Percentiles rank a stretch among this genome's conserved stretches.
These are phyloP conservation scores for Coremacera marginata DNA, from an alignment of 2,888 invertebrate species.

Conservation along the genomic window DNA sequence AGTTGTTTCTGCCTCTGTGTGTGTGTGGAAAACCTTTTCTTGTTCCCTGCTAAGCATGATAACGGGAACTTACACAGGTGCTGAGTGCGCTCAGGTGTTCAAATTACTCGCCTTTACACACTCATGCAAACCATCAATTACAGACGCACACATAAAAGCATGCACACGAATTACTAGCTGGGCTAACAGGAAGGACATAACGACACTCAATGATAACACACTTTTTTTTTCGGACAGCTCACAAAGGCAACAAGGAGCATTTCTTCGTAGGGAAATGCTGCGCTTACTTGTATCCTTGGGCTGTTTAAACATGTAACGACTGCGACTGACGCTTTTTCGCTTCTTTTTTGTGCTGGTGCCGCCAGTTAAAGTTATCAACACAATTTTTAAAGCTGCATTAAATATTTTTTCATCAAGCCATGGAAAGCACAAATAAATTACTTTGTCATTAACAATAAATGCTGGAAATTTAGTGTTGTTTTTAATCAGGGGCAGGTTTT, in stretches of 20 bases:
- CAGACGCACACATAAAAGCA: slow-evolving; percentile 40
- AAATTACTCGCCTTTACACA: slow-evolving; percentile 30
- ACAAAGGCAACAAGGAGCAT: not conserved
- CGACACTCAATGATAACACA: slow-evolving; percentile 46
- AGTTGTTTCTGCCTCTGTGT: not conserved
- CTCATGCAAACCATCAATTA: slow-evolving; percentile 34
- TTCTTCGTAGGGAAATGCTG: not conserved
- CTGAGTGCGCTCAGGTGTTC: slow-evolving; percentile 46
- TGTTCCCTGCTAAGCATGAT: not conserved
- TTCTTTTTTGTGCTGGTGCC: not conserved
- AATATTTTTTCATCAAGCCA: too few relatives aligned
- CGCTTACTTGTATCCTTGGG: not conserved
- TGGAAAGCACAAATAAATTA: too few relatives aligned
- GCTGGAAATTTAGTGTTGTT: too few relatives aligned
- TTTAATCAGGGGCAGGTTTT: too few relatives aligned
- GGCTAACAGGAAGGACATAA: slow-evolving; percentile 54
- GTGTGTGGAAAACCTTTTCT: not conserved
- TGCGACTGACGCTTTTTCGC: not conserved
- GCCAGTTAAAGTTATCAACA: not conserved
- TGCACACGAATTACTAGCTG: slow-evolving; percentile 53
- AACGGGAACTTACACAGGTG: slow-evolving; percentile 25
- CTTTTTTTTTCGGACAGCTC: slow-evolving; percentile 38
- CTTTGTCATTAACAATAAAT: too few relatives aligned
- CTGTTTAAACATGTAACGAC: not conserved
- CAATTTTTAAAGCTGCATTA: too few relatives aligned